Base-by-base conservation (phyloP, 2,888 invertebrate genomes). In the Agriopis aurantiaria region DNA sequence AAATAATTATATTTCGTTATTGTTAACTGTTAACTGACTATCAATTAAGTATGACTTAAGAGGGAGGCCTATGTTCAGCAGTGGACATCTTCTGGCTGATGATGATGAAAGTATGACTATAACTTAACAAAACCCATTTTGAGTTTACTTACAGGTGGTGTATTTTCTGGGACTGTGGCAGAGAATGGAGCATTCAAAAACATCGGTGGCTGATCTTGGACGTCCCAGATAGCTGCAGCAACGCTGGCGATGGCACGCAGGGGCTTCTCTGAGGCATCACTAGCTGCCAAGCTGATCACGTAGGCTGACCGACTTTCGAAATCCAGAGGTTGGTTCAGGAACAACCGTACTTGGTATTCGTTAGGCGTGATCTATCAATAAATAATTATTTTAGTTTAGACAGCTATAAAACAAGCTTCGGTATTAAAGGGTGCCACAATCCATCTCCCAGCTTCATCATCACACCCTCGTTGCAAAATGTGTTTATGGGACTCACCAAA, bases 181-280 rank as follows among this genome's bases (percentile, higher is more conserved):
- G 97, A 97, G 82, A 97, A 98, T 0, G 98, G 98, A 0, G 97
- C 96, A 83, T 97, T 97, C 0, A 96, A 85, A 81, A 98, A 98
- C n/a, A 95, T 91, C 0, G 98, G 98, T 8, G 97, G 96, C 80
- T 97, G 97, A 87, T 98, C 98, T 84, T 96, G 98, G 0, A 97
- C 96, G 83, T 98, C 98, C 70, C 96, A 91, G 8, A 98, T 95
- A 52, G 96, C 96, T 0, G 97, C 96, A 0, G 97, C 96, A 11
- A 98, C 95, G 55, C 96, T 96, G 0, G 97, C 97, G 14, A 95
- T 90, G 0, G 97, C 96, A 48, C 95, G 95, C 7, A 97, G 86
- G 0, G 96, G 95, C 78, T 95, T 95, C 57, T 95, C 95, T 0
- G 96, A 96, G 9, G 95, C 91, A 79, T 97, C 97, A 2, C 91